Base-by-base conservation (phyloP, 2,113 vertebrate species). In the Peromyscus californicus region DNA sequence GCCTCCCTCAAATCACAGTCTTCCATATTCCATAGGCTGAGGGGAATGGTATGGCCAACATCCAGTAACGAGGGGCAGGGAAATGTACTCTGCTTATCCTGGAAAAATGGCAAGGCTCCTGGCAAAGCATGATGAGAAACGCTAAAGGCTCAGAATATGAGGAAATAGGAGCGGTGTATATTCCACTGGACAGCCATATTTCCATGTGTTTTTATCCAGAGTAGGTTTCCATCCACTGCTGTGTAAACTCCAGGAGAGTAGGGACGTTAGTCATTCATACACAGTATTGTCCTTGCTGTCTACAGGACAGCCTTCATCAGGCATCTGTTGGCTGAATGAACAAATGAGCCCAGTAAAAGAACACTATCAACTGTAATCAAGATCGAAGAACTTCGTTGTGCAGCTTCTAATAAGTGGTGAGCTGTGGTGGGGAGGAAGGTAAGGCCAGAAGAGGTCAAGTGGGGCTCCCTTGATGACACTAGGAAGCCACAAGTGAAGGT, bases 311-410 rank as follows among this genome's bases (percentile, higher is more conserved):
- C 11, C 0, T 84, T 36, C 29, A 74, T 13, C 26, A 63, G n/a
- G 51, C 33, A 17, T 5, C 45, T 79, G 61, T 21, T 24, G 29
- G 42, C 24, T 31, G 22, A 8, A 15, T 24, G 36, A 76, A n/a
- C 7, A 45, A 21, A 59, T 5, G 29, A 80, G 24, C 15, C 59
- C 39, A 17, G n/a, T 24, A 16, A 48, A 48, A 59, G 54, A 51
- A 36, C 0, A 48, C 36, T 5, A 48, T 26, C 4, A 0, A n/a
- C 0, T 6, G 1, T 2, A 69, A 61, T 45, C 19, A 10, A 0
- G 17, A 10, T 9, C 12, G n/a, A 11, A 17, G 24, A 26, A 26
- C 42, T 29, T 42, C 31, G 8, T 9, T n/a, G 26, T 10, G 24
- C 19, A 65, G 19, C 57, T 54, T 88, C 39, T 16, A 59, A 48